A percentile compares a stretch with the other conserved stretches of the same genome.
These are phyloP conservation scores for Diaphora mendica DNA, from an alignment of 2,888 invertebrate species.

Conservation along the genomic window DNA sequence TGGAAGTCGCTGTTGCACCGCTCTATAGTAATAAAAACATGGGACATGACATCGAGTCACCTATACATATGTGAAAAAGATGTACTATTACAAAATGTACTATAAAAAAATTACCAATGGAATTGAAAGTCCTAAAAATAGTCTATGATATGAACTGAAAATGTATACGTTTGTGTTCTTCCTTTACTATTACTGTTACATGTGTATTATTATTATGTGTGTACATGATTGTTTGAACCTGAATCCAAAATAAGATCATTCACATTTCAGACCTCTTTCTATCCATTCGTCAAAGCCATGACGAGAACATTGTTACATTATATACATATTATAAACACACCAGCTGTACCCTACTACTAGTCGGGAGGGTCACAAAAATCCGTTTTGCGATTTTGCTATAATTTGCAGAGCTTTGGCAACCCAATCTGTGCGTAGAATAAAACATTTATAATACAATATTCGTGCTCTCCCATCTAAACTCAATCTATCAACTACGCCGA, in stretches of 20 bases:
- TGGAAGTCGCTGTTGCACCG: conserved; percentile 27
- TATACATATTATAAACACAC: no score
- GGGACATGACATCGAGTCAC: conserved; percentile 6
- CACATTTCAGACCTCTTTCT: no score
- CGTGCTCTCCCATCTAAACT: background rate
- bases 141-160: no score
- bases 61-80: background rate
- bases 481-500: background rate
- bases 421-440: background rate
- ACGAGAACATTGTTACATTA: no score
- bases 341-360: no score
- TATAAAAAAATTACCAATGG: background rate
- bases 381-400: background rate
- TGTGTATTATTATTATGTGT: no score
- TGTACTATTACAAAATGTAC: no score
- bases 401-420: background rate
- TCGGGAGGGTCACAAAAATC: background rate
- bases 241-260: background rate
- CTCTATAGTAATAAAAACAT: conserved; percentile 15
- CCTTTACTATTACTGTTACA: no score
- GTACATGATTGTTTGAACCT: no score
- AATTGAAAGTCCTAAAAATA: no score
- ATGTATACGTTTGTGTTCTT: no score
- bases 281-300: no score
- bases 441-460: background rate